phyloP scores from a whole-genome alignment of 2,888 invertebrate species.

The Heliconius cydno region DNA sequence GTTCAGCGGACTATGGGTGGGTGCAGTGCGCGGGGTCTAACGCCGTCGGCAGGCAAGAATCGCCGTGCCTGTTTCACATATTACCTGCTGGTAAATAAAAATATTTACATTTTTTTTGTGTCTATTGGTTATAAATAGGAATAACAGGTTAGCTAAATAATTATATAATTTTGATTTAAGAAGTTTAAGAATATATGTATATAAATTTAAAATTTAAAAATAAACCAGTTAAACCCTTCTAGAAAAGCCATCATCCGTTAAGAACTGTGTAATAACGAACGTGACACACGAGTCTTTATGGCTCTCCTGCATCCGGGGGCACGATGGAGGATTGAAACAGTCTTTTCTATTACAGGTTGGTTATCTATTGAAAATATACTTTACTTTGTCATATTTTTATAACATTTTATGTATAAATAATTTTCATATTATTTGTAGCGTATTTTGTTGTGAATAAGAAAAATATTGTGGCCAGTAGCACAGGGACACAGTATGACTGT shows the following conservation, averaged over 20 bases:
- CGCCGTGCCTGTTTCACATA: constrained; percentile 89
- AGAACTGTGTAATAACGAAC: constrained; percentile 87
- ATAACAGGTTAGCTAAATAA: too few species aligned
- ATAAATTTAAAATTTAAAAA: not conserved
- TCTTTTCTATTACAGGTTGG: constrained; percentile 85
- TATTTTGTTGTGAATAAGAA: too few species aligned
- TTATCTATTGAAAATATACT: constrained; percentile 11
- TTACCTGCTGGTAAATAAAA: constrained; percentile 84
- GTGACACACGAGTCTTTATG: constrained; percentile 86
- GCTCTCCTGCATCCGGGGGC: constrained; percentile 86
- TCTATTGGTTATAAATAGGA: too few species aligned
- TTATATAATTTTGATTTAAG: too few species aligned
- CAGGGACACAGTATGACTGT: too few species aligned
- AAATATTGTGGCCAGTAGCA: too few species aligned
- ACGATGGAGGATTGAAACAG: constrained; percentile 87
- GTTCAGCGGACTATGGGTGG: constrained; percentile 88
- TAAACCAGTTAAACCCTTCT: not conserved
- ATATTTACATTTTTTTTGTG: not conserved
- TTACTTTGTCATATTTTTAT: not conserved
- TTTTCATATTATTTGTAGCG: not conserved
- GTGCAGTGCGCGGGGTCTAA: constrained; percentile 90
- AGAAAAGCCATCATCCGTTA: constrained; percentile 87
- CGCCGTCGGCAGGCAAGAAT: constrained; percentile 86
- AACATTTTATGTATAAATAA: not conserved
- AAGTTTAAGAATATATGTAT: not conserved